A percentile compares a stretch with the other conserved stretches of the same genome.
These are phyloP conservation scores for Arctopsyche grandis DNA, from an alignment of 1,140 invertebrate species.

Conservation along the genomic window DNA sequence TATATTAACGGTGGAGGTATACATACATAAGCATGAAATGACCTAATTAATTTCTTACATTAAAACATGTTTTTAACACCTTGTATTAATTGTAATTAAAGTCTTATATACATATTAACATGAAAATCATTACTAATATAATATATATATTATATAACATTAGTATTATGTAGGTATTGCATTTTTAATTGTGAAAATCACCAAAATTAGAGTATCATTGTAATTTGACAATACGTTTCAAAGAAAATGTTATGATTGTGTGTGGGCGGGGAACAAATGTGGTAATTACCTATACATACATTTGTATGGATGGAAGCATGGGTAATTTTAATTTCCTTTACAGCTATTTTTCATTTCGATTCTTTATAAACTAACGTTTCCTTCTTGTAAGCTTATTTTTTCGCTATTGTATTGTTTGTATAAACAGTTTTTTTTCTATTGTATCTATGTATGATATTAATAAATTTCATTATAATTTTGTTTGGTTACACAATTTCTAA, in stretches of 20 bases:
- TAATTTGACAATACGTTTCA: constrained; percentile 54
- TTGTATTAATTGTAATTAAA: too few species aligned
- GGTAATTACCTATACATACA: not conserved
- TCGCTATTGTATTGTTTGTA: not conserved
- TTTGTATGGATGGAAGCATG: constrained; percentile 19
- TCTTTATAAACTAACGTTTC: not conserved
- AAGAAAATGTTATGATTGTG: constrained; percentile 25
- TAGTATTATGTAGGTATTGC: constrained; percentile 51
- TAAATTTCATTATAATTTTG: not conserved
- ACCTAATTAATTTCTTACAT: too few species aligned
- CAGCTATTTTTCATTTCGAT: constrained; percentile 5
- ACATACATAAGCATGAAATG: too few species aligned
- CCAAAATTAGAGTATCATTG: constrained; percentile 56
- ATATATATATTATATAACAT: constrained; percentile 32
- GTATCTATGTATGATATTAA: not conserved
- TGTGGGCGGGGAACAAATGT: constrained; percentile 33
- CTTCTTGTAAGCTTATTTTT: not conserved
- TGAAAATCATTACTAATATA: too few species aligned
- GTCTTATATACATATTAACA: too few species aligned
- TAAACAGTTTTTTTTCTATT: not conserved
- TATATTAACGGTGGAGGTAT: too few species aligned
- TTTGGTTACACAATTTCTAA: not conserved
- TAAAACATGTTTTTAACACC: too few species aligned
- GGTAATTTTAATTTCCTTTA: constrained; percentile 14
- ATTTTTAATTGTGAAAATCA: constrained; percentile 54